Base-by-base conservation (phyloP, 2,888 invertebrate genomes). In the Omphaloscelis lunosa region DNA sequence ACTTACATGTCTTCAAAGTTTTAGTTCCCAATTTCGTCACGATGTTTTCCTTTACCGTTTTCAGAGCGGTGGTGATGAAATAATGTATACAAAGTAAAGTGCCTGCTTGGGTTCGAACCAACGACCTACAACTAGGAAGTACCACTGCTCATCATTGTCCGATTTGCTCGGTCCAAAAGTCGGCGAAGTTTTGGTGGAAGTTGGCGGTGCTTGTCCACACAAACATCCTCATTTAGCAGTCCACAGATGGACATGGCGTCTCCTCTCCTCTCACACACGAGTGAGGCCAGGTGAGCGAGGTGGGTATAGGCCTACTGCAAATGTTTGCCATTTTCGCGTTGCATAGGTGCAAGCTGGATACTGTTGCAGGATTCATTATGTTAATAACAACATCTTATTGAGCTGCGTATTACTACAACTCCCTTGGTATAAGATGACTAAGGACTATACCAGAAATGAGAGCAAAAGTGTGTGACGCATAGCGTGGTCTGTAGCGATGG, bases 211-310 rank as follows among this genome's bases (percentile, higher is more conserved):
- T 51, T 20, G 79, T 20, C 8, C 8, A 34, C 34, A 29, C 34
- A 23, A 29, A 29, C 29, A 27, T n/a, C 20, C n/a, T 80, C n/a
- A n/a, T 59, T 12, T 29, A 45, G 41, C n/a, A 59, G 71, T n/a
- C n/a, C n/a, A 23, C 20, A 53, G n/a, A 4, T 61, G 17, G 17
- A 45, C 11, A 8, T 23, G 29, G 41, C 23, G 27, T n/a, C 41
- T 23, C 5, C 11, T 45, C 8, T 45, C 11, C 27, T 27, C 41
- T 23, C 17, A 23, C 8, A 11, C 27, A n/a, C n/a, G n/a, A n/a
- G n/a, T n/a, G n/a, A n/a, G n/a, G n/a, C n/a, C n/a, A n/a, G n/a
- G n/a, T n/a, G n/a, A n/a, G n/a, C n/a, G n/a, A n/a, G n/a, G n/a
- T n/a, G n/a, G n/a, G n/a, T 7, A 11, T 20, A 27, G 65, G 20